Evolutionary conservation across 1,140 invertebrate genomes (phyloP).

Genomic region (Cydia amplana): DNA sequence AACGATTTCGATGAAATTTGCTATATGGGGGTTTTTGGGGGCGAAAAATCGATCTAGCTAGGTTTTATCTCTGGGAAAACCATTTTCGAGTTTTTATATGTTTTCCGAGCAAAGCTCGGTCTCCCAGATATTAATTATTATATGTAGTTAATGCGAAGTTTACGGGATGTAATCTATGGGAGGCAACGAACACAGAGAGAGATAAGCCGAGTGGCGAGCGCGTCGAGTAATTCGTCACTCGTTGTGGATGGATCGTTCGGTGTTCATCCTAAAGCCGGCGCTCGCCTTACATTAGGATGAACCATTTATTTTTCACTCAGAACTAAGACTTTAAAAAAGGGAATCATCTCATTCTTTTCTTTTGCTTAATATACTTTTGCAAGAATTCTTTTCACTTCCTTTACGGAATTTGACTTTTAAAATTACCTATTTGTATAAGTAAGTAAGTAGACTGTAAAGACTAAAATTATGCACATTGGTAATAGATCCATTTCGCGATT

Average conservation of each 20-base stretch:
- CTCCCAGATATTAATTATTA: too few relatives aligned
- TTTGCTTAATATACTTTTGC: slow-evolving; percentile 9
- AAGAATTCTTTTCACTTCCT: neutral
- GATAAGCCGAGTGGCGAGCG: slow-evolving; percentile 14
- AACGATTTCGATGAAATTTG: too few relatives aligned
- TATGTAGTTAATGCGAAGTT: neutral
- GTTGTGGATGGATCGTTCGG: slow-evolving; percentile 11
- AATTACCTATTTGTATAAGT: neutral
- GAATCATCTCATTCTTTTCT: neutral
- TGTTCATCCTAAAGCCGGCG: slow-evolving; percentile 14
- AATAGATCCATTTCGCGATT: too few relatives aligned
- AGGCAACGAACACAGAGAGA: slow-evolving; percentile 7
- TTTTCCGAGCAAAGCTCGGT: too few relatives aligned
- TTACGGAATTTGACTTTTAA: neutral
- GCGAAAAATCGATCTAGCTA: too few relatives aligned
- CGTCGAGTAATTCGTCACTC: slow-evolving; percentile 26
- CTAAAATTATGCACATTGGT: too few relatives aligned
- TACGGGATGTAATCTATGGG: neutral
- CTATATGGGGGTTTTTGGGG: too few relatives aligned
- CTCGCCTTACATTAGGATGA: slow-evolving; percentile 9
- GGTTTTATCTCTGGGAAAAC: too few relatives aligned
- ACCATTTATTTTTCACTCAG: slow-evolving; percentile 30
- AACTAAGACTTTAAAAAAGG: slow-evolving; percentile 15
- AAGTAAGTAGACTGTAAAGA: neutral
- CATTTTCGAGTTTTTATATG: too few relatives aligned